Evolutionary conservation across 2,113 vertebrate species (phyloP).

Genomic region (Toxotes chatareus): DNA sequence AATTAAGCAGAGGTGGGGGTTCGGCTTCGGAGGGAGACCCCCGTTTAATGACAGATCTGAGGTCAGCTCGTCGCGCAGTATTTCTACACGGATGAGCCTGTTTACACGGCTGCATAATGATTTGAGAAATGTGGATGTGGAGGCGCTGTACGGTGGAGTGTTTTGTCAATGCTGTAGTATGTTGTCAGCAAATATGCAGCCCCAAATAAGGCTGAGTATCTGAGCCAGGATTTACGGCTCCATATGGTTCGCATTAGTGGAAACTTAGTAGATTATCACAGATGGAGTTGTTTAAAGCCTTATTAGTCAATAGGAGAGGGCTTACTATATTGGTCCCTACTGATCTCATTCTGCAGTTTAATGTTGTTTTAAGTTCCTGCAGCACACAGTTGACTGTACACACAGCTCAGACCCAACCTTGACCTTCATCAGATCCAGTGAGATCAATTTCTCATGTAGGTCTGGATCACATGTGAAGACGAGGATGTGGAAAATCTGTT

Average conservation of each 20-base stretch:
- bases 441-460: background rate
- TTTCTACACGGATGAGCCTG: slow-evolving; percentile 43
- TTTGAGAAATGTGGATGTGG: slow-evolving; percentile 43
- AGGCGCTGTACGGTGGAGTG: background rate
- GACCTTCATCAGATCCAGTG: background rate
- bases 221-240: slow-evolving; percentile 61
- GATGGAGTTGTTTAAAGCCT: slow-evolving; percentile 72
- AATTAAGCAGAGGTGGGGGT: slow-evolving; percentile 82
- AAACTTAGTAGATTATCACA: slow-evolving; percentile 65
- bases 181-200: slow-evolving; percentile 42
- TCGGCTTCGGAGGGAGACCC: slow-evolving; percentile 57
- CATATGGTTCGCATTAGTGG: slow-evolving; percentile 70
- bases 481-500: background rate
- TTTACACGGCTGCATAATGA: slow-evolving; percentile 59
- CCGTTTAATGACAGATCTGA: slow-evolving; percentile 77
- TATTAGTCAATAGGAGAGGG: slow-evolving; percentile 60
- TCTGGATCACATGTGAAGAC: background rate
- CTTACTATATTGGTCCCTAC: slow-evolving; percentile 38
- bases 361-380: background rate
- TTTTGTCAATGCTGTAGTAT: slow-evolving; percentile 21
- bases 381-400: background rate
- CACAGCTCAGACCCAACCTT: background rate
- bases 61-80: slow-evolving; percentile 45
- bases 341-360: slow-evolving; percentile 37
- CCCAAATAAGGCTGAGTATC: slow-evolving; percentile 37